These are phyloP conservation scores for Syrrhaptes paradoxus DNA, from an alignment of 2,113 vertebrate species.

Conservation along the genomic window DNA sequence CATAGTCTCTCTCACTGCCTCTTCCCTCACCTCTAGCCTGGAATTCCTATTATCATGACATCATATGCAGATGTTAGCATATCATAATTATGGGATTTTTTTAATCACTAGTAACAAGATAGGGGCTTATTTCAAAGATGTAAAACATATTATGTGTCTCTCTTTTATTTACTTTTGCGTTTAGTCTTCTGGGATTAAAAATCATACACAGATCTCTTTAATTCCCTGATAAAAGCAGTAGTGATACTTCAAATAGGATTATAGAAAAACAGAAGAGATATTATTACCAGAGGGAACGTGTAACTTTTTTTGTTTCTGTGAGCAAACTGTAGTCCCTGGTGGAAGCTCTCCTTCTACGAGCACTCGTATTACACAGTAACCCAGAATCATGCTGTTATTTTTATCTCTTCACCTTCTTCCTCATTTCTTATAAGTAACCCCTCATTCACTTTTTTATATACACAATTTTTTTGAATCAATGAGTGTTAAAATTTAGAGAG, in stretches of 20 bases:
- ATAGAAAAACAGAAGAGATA: neutral
- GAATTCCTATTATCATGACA: neutral
- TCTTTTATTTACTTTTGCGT: neutral
- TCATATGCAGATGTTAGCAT: neutral
- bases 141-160: neutral
- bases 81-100: neutral
- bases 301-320: neutral
- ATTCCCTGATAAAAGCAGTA: neutral
- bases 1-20: neutral
- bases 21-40: neutral
- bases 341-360: neutral
- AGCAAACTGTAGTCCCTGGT: neutral
- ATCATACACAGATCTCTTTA: neutral
- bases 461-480: neutral
- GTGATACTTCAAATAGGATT: neutral
- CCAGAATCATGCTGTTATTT: neutral
- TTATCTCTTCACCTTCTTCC: neutral
- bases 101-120: neutral
- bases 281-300: neutral
- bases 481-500: neutral
- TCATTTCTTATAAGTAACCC: neutral
- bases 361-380: neutral
- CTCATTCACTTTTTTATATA: neutral
- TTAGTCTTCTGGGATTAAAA: neutral
- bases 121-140: neutral